Evolutionary conservation across 2,888 invertebrate genomes (phyloP), one percentile per base, ranked within the genome.

Genomic region (Standfussiana lucernea): DNA sequence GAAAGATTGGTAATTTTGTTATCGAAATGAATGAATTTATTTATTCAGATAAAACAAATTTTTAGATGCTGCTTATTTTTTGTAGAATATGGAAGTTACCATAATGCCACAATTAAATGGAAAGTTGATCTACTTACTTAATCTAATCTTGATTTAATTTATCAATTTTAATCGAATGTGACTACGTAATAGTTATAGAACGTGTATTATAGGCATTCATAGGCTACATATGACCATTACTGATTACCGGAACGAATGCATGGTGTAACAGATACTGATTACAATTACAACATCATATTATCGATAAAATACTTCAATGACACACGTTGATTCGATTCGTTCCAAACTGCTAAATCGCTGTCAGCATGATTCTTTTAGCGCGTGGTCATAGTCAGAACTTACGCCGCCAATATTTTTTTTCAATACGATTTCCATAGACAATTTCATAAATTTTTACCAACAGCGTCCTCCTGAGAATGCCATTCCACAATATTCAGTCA

Each of bases 241-340:
- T 45, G 78, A 82, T 72, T 72, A 79, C 50, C n/a, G n/a, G 24
- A 86, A 70, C 79, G 53, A 82, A 82, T 70, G 15, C 6, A 59
- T 85, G 67, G 28, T 71, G 72, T 81, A 77, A 82, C 68, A 72
- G 62, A 71, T 70, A 61, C 10, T 45, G 28, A 71, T 67, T 61
- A 53, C 69, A 24, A 61, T 82, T 71, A 84, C 77, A 71, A n/a
- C 37, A 85, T 78, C 61, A 21, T n/a, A 59, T 53, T 72, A 80
- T 66, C 50, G 69, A 66, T 81, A 59, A 69, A 70, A 66, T 35
- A 82, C 61, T 72, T 45, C 65, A 72, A 75, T 78, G 78, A 70
- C 66, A 72, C 56, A 72, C 50, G 5, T 53, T 67, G 1, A 79
- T 66, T 66, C 59, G 15, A 75, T 82, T 78, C 40, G 66, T 73